Evolutionary conservation across 1,140 invertebrate genomes (phyloP), one percentile per base, ranked within the genome.

Genomic region (Temnothorax longispinosus): DNA sequence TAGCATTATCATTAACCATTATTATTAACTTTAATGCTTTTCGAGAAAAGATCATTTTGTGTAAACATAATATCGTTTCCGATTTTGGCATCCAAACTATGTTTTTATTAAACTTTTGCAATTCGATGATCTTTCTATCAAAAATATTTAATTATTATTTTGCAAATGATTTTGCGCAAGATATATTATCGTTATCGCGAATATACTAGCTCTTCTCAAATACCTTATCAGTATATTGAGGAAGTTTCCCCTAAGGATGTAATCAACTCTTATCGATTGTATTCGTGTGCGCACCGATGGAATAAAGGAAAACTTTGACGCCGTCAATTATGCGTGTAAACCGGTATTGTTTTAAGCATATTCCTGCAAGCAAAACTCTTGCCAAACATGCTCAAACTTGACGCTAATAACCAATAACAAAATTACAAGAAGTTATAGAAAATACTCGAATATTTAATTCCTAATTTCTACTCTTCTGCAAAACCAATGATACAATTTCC

Each of bases 251-350:
- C 88, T 58, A 86, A 52, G 76, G 76, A 78, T 82, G 56, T 87
- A 89, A 89, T 88, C 85, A 89, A 89, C 74, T 89, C 80, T 76
- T 76, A 86, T 89, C 76, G 71, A 87, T 86, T 89, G 21, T n/a
- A 44, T 65, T 74, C 62, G 21, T 86, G 64, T 35, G 75, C 58
- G 35, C 11, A 2, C 50, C 44, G 32, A 65, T 18, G 56, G 87
- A 86, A 89, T 89, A 89, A 89, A 89, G 88, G 87, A 89, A 89
- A 89, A 89, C 87, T 89, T 89, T 89, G 84, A 86, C 74, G 88
- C 27, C 85, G 80, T 75, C 87, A 88, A 88, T 89, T 89, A 89
- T 84, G 74, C 71, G 76, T 76, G 47, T 76, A 88, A 87, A 72
- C 27, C 56, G 54, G 47, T 74, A 88, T 89, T 89, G 74, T 86